Evolutionary conservation across 2,888 invertebrate species (phyloP).

Genomic region (Drosophila rellima): DNA sequence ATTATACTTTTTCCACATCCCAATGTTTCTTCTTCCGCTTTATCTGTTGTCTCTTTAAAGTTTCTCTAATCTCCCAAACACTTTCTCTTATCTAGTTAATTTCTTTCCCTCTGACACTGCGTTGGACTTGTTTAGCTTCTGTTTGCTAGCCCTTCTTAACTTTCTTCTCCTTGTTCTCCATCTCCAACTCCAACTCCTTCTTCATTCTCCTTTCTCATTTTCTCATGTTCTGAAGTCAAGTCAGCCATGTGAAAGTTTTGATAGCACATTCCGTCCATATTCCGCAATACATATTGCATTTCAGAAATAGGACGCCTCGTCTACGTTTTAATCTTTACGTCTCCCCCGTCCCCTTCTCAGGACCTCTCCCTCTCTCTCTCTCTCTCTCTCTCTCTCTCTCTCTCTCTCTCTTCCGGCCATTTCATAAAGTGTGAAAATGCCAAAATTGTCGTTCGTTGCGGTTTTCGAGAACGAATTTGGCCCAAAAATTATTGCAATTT

Average conservation of each 20-base stretch:
- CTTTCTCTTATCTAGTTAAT: no score
- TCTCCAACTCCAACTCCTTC: no score
- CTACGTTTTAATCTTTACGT: conserved; percentile 23
- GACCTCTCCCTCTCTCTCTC: neutral
- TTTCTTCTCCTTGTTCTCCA: neutral
- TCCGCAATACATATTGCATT: conserved; percentile 51
- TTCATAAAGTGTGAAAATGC: conserved; percentile 73
- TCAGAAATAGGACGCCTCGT: conserved; percentile 21
- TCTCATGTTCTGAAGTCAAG: conserved; percentile 21
- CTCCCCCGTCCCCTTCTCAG: neutral
- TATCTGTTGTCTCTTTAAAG: no score
- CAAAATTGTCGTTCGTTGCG: conserved; percentile 74
- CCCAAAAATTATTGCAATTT: conserved; percentile 76
- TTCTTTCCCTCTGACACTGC: no score
- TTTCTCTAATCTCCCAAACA: no score
- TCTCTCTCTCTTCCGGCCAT: conserved; percentile 17
- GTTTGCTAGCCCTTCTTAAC: neutral
- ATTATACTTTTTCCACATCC: neutral
- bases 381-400: neutral
- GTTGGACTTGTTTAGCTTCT: no score
- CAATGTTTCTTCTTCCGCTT: no score
- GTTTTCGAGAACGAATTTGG: conserved; percentile 63
- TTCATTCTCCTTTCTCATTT: neutral
- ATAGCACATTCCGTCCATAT: conserved; percentile 48
- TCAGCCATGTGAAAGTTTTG: conserved; percentile 50